Base-by-base conservation (phyloP, 2,888 invertebrate genomes). In the Hirtodrosophila trivittata region DNA sequence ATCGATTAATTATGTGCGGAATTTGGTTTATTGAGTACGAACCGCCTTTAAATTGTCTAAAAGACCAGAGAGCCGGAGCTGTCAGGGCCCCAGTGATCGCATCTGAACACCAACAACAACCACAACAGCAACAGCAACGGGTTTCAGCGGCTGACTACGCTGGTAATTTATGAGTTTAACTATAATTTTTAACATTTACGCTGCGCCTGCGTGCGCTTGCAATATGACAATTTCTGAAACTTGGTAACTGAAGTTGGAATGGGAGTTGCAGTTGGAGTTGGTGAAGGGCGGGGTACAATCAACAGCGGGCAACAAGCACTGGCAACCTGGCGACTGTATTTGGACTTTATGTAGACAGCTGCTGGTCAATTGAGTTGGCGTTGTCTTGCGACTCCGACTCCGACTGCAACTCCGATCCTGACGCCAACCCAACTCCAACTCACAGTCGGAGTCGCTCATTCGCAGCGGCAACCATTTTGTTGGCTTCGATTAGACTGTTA, bases 1-100 rank as follows among this genome's bases (percentile, higher is more conserved):
- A 88, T 87, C 87, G 87, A 87, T 88, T 89, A 89, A 88, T 88
- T 88, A 88, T 89, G 89, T 83, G 88, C 75, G 87, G 81, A 87
- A 89, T 88, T 89, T 88, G 83, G 78, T 88, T 87, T 82, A 77
- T 88, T 88, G 88, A 82, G 75, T 86, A 80, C 75, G 77, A 78
- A 82, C 87, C 87, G 82, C 84, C 87, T 89, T 77, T 72, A 88
- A 88, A 88, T 89, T 88, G 87, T 88, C 86, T 77, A 80, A 84
- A 75, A 81, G 70, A 74, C 82, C 76, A 63, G 67, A 70, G 73
- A 75, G 63, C 86, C 66, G 55, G 59, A 78, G 78, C 86, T 86
- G 80, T 75, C 86, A 75, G 73, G 62, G 77, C 57, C 25, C 50
- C 49, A 13, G 35, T 58, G 66, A 63, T 62, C 80, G 55, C 55